Conservation (phyloP, 2,797 vertebrate genomes). For the Vipera ursinii region DNA sequence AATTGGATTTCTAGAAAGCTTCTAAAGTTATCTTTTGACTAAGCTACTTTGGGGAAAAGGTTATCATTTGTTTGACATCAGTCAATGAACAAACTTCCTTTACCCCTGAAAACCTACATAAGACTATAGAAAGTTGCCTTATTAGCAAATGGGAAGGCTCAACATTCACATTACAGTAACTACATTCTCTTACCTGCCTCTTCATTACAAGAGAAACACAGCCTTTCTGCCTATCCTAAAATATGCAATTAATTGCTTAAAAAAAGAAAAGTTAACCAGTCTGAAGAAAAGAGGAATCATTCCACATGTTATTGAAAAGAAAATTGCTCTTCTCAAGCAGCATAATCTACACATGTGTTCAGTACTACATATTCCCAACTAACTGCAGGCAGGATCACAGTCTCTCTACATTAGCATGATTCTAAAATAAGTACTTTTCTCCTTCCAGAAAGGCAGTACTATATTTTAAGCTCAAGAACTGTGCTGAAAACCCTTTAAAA, state of each 20-base stretch:
- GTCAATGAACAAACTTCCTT: accelerated
- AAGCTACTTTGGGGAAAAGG: not conserved
- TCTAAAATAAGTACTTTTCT: not conserved
- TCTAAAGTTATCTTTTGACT: not conserved
- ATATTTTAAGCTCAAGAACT: not conserved
- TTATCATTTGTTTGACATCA: not conserved
- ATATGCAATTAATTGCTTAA: slow-evolving; percentile 6
- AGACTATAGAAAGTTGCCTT: not conserved
- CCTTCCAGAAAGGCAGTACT: not conserved
- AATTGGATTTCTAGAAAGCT: slow-evolving; percentile 1
- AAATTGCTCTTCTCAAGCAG: not conserved
- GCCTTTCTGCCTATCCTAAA: not conserved
- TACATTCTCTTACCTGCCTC: not conserved
- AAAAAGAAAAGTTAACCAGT: not conserved
- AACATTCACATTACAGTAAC: slow-evolving; percentile 14
- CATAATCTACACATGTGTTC: not conserved
- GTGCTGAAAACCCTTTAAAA: not conserved
- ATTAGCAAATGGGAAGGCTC: slow-evolving; percentile 14
- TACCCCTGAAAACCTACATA: not conserved
- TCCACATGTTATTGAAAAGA: not conserved
- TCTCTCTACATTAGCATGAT: not conserved
- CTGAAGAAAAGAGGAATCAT: not conserved
- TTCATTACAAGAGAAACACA: not conserved
- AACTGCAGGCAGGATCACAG: not conserved
- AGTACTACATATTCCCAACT: not conserved